Percentiles rank a stretch among this genome's conserved stretches.
phyloP scores from a whole-genome alignment of 2,888 invertebrate genomes.

The Ichneumon xanthorius region DNA sequence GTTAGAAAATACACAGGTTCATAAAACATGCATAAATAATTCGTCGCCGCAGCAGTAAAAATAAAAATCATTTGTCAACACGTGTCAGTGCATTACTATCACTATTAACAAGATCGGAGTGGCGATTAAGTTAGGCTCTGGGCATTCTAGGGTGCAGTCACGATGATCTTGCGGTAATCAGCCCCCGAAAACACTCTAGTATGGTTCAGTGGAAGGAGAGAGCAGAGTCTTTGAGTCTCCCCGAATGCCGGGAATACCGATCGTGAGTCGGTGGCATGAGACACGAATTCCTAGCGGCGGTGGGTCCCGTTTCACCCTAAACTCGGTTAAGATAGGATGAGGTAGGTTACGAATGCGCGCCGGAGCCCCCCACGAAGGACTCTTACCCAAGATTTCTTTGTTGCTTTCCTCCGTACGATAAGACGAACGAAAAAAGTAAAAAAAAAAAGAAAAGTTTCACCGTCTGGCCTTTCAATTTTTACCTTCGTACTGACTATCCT shows the following conservation, averaged over 20 bases:
- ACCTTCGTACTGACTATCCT: conserved; percentile 20
- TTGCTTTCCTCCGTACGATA: conserved; percentile 32
- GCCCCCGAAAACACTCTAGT: conserved; percentile 16
- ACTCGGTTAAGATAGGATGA: conserved; percentile 79
- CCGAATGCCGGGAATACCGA: conserved; percentile 76
- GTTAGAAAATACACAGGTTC: conserved; percentile 29
- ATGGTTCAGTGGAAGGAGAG: not conserved
- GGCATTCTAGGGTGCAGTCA: conserved; percentile 2
- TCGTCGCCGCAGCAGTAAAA: not conserved
- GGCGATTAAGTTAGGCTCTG: conserved; percentile 69
- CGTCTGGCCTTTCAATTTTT: conserved; percentile 27
- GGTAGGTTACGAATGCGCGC: conserved; percentile 23
- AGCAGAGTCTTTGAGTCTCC: not conserved
- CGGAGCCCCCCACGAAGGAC: conserved; percentile 72
- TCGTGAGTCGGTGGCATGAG: conserved; percentile 76
- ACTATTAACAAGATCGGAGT: conserved; percentile 76
- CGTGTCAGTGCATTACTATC: not conserved
- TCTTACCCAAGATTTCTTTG: conserved; percentile 54
- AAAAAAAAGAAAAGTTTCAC: not conserved
- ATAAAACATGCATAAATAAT: conserved; percentile 31
- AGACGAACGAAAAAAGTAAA: conserved; percentile 23
- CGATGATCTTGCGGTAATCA: conserved; percentile 56
- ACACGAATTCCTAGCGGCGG: conserved; percentile 77
- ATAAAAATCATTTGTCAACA: not conserved
- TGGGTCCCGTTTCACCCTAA: conserved; percentile 76